Conservation (phyloP, 2,797 vertebrate species). For the Labeo calbasu region DNA sequence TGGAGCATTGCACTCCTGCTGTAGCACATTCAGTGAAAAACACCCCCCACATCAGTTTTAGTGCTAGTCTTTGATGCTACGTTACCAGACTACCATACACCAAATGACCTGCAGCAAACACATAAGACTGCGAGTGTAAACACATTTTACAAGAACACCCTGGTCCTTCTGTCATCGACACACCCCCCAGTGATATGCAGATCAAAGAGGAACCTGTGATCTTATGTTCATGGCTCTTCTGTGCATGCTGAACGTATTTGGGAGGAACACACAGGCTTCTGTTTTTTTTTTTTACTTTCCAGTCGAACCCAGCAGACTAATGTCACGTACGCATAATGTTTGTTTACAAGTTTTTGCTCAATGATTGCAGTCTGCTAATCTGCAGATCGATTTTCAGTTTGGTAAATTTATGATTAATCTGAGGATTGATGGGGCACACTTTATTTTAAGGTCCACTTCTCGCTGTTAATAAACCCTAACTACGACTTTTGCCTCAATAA, state of each 20-base stretch:
- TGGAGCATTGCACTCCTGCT: neutral
- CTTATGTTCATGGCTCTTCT: neutral
- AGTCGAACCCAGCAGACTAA: slow-evolving; percentile 17
- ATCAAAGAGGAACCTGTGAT: neutral
- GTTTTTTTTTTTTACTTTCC: neutral
- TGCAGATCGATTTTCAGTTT: slow-evolving; percentile 9
- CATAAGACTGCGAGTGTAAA: neutral
- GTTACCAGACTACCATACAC: neutral
- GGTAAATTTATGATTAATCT: neutral
- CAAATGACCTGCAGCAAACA: neutral
- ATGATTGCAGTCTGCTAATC: neutral
- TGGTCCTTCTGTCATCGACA: neutral
- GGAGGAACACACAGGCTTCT: neutral
- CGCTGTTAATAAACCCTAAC: too few relatives aligned
- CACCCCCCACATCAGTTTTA: neutral
- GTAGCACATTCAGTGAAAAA: neutral
- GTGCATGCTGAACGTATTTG: neutral
- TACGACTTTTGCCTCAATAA: too few relatives aligned
- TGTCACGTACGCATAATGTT: slow-evolving; percentile 23
- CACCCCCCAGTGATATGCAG: neutral
- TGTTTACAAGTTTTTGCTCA: slow-evolving; percentile 19
- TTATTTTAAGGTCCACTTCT: too few relatives aligned
- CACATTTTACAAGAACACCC: slow-evolving; percentile 2
- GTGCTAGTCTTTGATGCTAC: neutral
- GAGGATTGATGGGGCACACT: too few relatives aligned